Percentiles rank a stretch among this genome's conserved stretches.
phyloP scores from a whole-genome alignment of 35 echinoderm and acorn worm species.

The Acanthaster planci region DNA sequence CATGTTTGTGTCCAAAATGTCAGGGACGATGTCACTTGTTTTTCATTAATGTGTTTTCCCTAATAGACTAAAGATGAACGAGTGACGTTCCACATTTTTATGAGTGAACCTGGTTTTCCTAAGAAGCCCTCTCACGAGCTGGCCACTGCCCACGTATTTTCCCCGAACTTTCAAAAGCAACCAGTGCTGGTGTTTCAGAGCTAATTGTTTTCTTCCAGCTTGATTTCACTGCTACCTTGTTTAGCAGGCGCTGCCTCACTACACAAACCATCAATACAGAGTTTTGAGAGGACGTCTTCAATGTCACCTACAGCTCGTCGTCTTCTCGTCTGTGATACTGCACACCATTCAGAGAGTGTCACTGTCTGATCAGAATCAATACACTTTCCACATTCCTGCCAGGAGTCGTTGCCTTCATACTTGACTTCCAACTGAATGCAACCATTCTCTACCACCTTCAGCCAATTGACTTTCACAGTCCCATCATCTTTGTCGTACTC shows the following conservation, averaged over 20 bases:
- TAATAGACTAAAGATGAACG: no score
- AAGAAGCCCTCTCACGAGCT: no score
- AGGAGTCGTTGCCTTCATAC: background rate
- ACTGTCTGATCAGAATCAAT: background rate
- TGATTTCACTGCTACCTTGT: background rate
- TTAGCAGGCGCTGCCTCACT: background rate
- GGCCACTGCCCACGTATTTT: no score
- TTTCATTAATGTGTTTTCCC: no score
- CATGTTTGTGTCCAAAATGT: no score
- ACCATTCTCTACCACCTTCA: background rate
- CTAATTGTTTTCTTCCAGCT: no score
- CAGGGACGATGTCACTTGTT: no score
- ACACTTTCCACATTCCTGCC: background rate
- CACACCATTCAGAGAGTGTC: background rate
- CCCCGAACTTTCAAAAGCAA: no score
- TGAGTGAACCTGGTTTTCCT: no score
- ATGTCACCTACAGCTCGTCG: background rate
- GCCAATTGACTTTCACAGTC: background rate
- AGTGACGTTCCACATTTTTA: no score
- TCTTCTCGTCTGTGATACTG: background rate
- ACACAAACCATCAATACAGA: background rate
- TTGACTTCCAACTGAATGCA: background rate
- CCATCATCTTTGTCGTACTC: background rate
- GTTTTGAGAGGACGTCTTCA: background rate
- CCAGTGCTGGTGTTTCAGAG: background rate